A percentile compares a stretch with the other conserved stretches of the same genome.
Conservation (phyloP, 2,113 vertebrate genomes). For the Corythaeola cristata region DNA sequence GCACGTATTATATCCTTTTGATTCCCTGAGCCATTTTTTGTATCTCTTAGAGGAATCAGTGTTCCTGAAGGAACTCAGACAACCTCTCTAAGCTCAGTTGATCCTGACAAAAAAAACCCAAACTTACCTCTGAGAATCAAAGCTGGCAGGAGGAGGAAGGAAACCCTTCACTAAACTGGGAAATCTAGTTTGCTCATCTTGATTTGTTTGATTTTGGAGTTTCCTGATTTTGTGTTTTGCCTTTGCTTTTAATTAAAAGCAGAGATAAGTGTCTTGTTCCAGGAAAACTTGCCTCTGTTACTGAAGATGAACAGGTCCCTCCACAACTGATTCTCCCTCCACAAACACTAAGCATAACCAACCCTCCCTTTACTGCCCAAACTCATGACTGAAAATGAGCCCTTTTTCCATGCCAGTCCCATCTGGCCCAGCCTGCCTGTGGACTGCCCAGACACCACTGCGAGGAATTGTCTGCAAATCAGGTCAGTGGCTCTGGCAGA, state of each 20-base stretch:
- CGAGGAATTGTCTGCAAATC: background rate
- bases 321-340: background rate
- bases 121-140: background rate
- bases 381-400: background rate
- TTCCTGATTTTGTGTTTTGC: background rate
- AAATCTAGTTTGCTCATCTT: background rate
- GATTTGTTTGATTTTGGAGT: background rate
- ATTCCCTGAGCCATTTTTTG: background rate
- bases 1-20: background rate
- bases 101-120: background rate
- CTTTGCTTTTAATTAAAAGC: background rate
- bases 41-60: background rate
- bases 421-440: rapidly evolving
- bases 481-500: background rate
- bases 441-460: background rate
- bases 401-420: background rate
- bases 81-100: background rate
- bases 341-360: background rate
- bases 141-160: background rate
- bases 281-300: background rate
- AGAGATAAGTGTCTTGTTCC: background rate
- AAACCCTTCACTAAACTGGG: background rate
- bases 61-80: background rate
- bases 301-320: background rate
- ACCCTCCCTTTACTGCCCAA: background rate